phyloP scores from a whole-genome alignment of 2,113 vertebrate genomes.

The Nerophis ophidion region DNA sequence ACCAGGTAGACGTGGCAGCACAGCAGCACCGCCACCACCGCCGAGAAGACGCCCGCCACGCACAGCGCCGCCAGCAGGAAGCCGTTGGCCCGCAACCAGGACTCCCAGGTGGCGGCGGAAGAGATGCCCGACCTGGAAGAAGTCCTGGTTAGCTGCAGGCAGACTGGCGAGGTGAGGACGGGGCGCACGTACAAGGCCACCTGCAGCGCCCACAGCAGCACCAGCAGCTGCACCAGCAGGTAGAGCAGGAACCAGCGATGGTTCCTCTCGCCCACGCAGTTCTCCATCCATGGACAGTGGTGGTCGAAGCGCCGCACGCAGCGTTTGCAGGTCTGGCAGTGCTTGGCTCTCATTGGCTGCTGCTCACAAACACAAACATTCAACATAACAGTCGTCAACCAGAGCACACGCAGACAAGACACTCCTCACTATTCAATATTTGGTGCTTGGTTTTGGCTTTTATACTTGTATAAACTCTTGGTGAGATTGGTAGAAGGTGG shows the following conservation, averaged over 20 bases:
- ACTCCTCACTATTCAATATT: no score
- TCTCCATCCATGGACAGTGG: conserved; percentile 95
- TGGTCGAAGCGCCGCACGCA: conserved; percentile 90
- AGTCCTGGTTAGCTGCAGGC: no score
- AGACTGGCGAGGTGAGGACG: background rate
- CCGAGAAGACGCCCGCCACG: conserved; percentile 66
- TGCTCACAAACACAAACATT: conserved; percentile 44
- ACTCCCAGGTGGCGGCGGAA: conserved; percentile 65
- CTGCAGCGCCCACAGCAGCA: conserved; percentile 80
- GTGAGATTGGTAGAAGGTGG: no score
- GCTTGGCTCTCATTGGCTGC: conserved; percentile 90
- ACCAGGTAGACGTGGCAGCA: conserved; percentile 86
- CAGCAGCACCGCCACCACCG: conserved; percentile 76
- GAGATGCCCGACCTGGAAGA: conserved; percentile 79
- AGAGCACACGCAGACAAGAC: no score
- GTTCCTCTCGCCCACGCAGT: conserved; percentile 91
- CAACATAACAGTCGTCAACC: no score
- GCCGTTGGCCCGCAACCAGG: conserved; percentile 75
- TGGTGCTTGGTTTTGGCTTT: no score
- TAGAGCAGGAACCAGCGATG: conserved; percentile 87
- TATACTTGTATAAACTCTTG: no score
- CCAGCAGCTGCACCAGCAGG: conserved; percentile 79
- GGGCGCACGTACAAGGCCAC: conserved; percentile 79
- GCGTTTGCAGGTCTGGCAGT: conserved; percentile 81
- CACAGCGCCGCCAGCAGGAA: conserved; percentile 75